phyloP scores from a whole-genome alignment of 2,797 vertebrate genomes.

The Tokudaia tokunoshimensis region DNA sequence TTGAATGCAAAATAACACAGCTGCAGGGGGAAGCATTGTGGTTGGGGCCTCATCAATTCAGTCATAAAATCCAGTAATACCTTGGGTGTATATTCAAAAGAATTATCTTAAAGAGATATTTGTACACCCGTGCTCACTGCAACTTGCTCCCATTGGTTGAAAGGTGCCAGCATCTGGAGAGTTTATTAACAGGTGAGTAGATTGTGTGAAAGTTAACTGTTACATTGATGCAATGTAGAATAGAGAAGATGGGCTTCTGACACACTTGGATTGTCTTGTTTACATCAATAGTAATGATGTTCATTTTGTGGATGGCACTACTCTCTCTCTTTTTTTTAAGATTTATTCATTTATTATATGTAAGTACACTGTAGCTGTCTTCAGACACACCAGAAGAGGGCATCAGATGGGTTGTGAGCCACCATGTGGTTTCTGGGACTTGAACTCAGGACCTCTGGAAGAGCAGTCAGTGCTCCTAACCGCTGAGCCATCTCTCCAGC shows the following conservation, averaged over 20 bases:
- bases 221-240: neutral
- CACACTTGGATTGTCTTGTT: neutral
- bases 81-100: neutral
- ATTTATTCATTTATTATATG: no score
- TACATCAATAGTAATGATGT: neutral
- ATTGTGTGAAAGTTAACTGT: neutral
- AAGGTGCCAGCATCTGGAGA: neutral
- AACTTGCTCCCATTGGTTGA: neutral
- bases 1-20: neutral
- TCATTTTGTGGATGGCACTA: neutral
- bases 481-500: no score
- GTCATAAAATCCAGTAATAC: neutral
- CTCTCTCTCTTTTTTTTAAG: neutral
- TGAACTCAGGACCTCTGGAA: no score
- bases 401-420: no score
- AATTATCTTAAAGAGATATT: neutral
- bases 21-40: neutral
- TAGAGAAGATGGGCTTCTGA: neutral
- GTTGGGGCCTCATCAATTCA: neutral
- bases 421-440: no score
- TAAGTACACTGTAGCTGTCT: no score
- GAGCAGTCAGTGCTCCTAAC: no score
- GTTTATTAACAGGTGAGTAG: neutral
- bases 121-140: neutral
- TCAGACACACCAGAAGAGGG: no score